Conservation (phyloP, 2,797 vertebrate genomes). For the Knipowitschia caucasica region DNA sequence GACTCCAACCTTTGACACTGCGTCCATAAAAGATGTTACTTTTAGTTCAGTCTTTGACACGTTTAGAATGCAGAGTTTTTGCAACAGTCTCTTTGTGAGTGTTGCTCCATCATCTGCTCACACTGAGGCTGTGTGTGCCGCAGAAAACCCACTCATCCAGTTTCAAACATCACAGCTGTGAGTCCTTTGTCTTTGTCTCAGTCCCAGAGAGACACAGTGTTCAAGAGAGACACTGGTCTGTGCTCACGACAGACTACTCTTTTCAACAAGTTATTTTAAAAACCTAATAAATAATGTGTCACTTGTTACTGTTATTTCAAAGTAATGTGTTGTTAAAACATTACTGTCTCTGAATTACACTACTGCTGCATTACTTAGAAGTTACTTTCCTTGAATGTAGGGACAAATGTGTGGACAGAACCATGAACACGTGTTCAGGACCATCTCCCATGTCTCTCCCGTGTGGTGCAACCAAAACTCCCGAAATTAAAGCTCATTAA, state of each 20-base stretch:
- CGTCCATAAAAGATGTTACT: background rate
- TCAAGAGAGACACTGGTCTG: conserved; percentile 18
- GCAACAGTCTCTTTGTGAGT: conserved; percentile 56
- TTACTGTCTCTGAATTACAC: too few relatives aligned
- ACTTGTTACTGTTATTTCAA: too few relatives aligned
- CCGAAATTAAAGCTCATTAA: too few relatives aligned
- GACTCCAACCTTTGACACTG: background rate
- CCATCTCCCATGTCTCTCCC: too few relatives aligned
- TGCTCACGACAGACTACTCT: conserved; percentile 8
- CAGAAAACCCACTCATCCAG: conserved; percentile 53
- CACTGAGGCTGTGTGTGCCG: conserved; percentile 50
- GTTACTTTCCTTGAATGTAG: too few relatives aligned
- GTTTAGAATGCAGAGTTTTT: conserved; percentile 47
- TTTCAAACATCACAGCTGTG: conserved; percentile 42
- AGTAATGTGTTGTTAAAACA: too few relatives aligned
- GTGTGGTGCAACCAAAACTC: too few relatives aligned
- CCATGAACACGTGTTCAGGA: too few relatives aligned
- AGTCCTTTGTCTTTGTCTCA: conserved; percentile 24
- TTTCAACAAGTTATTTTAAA: too few relatives aligned
- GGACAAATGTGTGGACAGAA: too few relatives aligned
- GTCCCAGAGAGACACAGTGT: conserved; percentile 20
- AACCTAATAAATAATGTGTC: too few relatives aligned
- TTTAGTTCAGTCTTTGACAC: background rate
- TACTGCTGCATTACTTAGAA: too few relatives aligned
- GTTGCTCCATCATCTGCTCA: conserved; percentile 52